Conservation (phyloP, 1,140 invertebrate species). For the Ips nitidus region DNA sequence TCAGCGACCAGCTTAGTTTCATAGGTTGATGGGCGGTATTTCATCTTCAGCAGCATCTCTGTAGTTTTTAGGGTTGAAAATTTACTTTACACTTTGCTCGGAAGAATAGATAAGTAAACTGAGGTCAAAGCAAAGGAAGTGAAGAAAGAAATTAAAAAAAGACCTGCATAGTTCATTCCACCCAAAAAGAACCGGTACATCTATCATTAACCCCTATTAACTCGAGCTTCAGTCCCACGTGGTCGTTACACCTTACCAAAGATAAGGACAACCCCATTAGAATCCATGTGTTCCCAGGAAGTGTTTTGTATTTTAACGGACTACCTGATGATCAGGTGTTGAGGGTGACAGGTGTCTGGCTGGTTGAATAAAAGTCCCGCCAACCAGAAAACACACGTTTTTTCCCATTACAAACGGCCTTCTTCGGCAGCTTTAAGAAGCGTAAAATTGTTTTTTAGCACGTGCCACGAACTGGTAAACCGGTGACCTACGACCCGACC, state of each 20-base stretch:
- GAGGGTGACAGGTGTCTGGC: constrained; percentile 24
- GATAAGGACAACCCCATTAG: constrained; percentile 23
- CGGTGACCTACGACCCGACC: constrained; percentile 19
- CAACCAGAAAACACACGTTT: neutral
- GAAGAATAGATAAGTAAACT: too few relatives aligned
- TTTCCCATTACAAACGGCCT: neutral
- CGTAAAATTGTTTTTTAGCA: neutral
- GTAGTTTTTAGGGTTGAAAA: too few relatives aligned
- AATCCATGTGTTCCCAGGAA: constrained; percentile 22
- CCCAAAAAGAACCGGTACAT: neutral
- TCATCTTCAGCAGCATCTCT: too few relatives aligned
- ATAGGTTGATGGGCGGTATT: too few relatives aligned
- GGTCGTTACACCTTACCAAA: constrained; percentile 17
- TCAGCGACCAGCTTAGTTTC: too few relatives aligned
- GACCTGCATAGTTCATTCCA: neutral
- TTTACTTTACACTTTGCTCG: too few relatives aligned
- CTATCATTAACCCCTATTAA: constrained; percentile 24
- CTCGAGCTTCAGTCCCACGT: constrained; percentile 8
- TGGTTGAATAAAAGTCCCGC: constrained; percentile 24
- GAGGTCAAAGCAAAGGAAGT: too few relatives aligned
- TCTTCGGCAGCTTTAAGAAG: neutral
- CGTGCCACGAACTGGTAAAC: constrained; percentile 18
- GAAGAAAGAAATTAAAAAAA: too few relatives aligned
- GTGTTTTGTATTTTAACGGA: constrained; percentile 31
- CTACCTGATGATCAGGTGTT: constrained; percentile 28